phyloP scores from a whole-genome alignment of 2,113 vertebrate species.

The Cairina moschata region DNA sequence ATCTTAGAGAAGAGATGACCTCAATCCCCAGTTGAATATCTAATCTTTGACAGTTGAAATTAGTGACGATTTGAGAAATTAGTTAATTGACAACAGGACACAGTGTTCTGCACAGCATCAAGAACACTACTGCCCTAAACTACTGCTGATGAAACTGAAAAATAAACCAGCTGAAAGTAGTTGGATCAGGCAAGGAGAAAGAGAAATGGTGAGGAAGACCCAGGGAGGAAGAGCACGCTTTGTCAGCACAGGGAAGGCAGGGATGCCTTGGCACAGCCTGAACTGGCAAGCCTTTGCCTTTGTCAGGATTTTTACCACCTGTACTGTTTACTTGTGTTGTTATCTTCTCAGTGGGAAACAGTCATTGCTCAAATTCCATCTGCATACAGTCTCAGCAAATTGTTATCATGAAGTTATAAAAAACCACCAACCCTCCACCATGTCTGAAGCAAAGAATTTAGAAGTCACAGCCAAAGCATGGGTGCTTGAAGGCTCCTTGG shows the following conservation, averaged over 20 bases:
- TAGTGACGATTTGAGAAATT: background rate
- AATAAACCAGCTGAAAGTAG: background rate
- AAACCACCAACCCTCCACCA: background rate
- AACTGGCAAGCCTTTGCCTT: background rate
- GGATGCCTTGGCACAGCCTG: background rate
- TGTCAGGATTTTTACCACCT: background rate
- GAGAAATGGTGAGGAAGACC: background rate
- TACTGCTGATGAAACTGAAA: background rate
- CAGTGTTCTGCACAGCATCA: background rate
- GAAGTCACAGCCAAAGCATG: background rate
- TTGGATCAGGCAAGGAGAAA: background rate
- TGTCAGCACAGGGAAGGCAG: fast-evolving
- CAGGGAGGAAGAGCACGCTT: background rate
- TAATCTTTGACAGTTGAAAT: background rate
- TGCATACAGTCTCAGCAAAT: background rate
- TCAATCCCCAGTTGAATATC: background rate
- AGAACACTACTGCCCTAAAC: background rate
- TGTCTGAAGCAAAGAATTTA: background rate
- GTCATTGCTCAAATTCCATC: background rate
- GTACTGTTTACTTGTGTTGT: background rate
- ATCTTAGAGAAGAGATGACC: background rate
- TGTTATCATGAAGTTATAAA: background rate
- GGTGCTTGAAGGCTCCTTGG: background rate
- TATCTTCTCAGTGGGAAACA: background rate
- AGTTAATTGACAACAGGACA: background rate